Percentiles rank a stretch among this genome's conserved stretches.
phyloP scores from a whole-genome alignment of 2,888 invertebrate genomes.

The Malthinus flaveolus region DNA sequence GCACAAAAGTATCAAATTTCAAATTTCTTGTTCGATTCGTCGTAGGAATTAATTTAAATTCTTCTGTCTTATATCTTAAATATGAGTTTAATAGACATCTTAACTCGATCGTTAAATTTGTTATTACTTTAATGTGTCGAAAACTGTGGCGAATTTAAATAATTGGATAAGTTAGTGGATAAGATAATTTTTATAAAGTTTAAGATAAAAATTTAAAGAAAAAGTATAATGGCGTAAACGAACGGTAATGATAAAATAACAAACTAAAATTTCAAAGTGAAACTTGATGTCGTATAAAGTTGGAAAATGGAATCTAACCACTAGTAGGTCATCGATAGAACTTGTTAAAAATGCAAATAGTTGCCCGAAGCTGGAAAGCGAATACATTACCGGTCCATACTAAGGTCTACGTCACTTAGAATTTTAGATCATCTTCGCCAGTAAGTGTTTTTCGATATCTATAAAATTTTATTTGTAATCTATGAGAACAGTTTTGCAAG shows the following conservation, averaged over 20 bases:
- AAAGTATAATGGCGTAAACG: neutral
- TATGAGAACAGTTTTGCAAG: slow-evolving; percentile 12
- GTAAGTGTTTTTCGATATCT: slow-evolving; percentile 30
- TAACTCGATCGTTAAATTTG: neutral
- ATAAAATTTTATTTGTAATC: slow-evolving; percentile 27
- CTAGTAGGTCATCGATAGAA: slow-evolving; percentile 15
- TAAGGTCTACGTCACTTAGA: slow-evolving; percentile 18
- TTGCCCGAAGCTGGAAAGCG: slow-evolving; percentile 20
- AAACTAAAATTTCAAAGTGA: slow-evolving; percentile 2
- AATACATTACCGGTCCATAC: slow-evolving; percentile 22
- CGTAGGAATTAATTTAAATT: too few species aligned
- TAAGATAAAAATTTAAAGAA: too few species aligned
- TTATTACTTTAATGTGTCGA: neutral
- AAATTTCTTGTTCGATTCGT: too few species aligned
- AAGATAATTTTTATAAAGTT: too few species aligned
- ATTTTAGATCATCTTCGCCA: slow-evolving; percentile 25
- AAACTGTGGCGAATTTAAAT: neutral
- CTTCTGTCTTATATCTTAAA: too few species aligned
- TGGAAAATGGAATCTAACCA: slow-evolving; percentile 20
- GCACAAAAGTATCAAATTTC: too few species aligned
- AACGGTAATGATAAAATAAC: slow-evolving; percentile 6
- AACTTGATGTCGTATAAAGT: slow-evolving; percentile 7
- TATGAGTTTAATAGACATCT: too few species aligned
- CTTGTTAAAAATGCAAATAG: slow-evolving; percentile 26
- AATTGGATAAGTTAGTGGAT: neutral